Evolutionary conservation across 53 echinoderm and acorn worm species (phyloP), one percentile per base, ranked within the genome.

Genomic region (Arbacia lixula): DNA sequence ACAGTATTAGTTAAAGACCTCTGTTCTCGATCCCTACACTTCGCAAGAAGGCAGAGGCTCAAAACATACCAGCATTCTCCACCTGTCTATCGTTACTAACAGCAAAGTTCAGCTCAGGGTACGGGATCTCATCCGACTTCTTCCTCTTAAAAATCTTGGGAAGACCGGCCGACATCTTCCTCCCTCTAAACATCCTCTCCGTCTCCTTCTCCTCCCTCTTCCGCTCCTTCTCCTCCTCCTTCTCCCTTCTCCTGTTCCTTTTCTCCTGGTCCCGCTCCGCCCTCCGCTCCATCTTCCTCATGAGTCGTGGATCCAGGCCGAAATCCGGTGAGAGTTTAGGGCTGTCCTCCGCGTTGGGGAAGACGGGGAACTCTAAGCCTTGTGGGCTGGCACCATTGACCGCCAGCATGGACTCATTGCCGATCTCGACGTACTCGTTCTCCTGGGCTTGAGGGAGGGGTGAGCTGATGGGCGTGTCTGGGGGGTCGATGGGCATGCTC

Each of bases 321-420:
- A 87, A 85, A 36, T 87, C 87, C 2, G 50, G 80, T 6, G 92
- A 88, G 4, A 91, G 85, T n/a, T 80, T 62, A 43, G 81, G 17
- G 85, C 85, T 91, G 88, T 91, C 92, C 66, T 91, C 85, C 9
- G 88, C 91, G 40, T 91, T 91, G 14, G 92, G 92, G 88, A 91
- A 91, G 42, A 91, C 92, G 2, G 83, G 92, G 83, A 91, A 91
- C 36, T 91, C 71, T 6, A 58, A n/a, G 8, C 49, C 49, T 46
- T 14, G 14, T 46, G 49, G 16, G 5, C 31, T n/a, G 6, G 66
- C n/a, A n/a, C n/a, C 42, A 40, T 40, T 39, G 4, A 9, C 11
- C 22, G 42, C 11, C 22, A 42, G 40, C 4, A 17, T 5, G 71
- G 71, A 40, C 4, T 39, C 3, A 4, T 12, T 66, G 21, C 34